Evolutionary conservation across 1,140 invertebrate genomes (phyloP).

Genomic region (Eriosoma lanigerum): DNA sequence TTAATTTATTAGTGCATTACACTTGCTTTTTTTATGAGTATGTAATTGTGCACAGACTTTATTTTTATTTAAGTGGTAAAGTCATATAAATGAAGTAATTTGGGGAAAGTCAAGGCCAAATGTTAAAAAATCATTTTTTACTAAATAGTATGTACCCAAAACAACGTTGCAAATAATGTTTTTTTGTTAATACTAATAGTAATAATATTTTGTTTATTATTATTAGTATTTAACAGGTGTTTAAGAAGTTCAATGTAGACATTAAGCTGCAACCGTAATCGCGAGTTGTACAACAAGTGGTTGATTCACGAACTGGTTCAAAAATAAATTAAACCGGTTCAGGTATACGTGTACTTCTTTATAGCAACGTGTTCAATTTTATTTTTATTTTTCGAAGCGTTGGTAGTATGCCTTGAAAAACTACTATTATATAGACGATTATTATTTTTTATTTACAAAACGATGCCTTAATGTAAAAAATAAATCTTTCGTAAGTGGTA

Average conservation of each 20-base stretch:
- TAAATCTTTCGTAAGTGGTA: constrained; percentile 11
- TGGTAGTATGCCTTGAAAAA: constrained; percentile 36
- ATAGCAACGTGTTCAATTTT: constrained; percentile 35
- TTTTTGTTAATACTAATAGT: too few species aligned
- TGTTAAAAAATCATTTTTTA: too few species aligned
- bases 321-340: constrained; percentile 51
- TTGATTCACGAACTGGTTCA: constrained; percentile 48
- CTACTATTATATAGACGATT: constrained; percentile 3
- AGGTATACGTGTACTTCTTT: constrained; percentile 34
- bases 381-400: constrained; percentile 3
- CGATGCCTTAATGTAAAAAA: constrained; percentile 9
- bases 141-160: too few species aligned
- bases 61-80: too few species aligned
- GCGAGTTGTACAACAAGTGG: constrained; percentile 31
- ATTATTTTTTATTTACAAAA: constrained; percentile 32
- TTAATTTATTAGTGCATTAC: too few species aligned
- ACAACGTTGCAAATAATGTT: too few species aligned
- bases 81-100: too few species aligned
- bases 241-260: constrained; percentile 30
- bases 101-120: too few species aligned
- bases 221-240: constrained; percentile 16
- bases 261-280: constrained; percentile 43
- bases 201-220: too few species aligned
- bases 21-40: too few species aligned
- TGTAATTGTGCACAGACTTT: too few species aligned